Base-by-base conservation (phyloP, 2,113 vertebrate species). In the Bambusicola thoracicus region DNA sequence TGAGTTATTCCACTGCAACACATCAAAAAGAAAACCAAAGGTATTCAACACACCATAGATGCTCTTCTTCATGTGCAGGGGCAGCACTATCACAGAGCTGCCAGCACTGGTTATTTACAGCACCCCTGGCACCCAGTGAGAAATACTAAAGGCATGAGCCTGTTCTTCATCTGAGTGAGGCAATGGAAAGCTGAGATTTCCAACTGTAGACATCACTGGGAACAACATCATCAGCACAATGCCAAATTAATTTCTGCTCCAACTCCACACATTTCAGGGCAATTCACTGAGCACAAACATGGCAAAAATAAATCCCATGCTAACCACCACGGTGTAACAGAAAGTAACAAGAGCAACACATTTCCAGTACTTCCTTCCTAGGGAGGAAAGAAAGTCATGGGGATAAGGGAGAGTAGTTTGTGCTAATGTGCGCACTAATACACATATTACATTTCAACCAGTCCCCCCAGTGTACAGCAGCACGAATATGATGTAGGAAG, bases 181-280 rank as follows among this genome's bases (percentile, higher is more conserved):
- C 87, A 76, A 73, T 5, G 1, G 4, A 82, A 91, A 79, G 25
- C 44, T 27, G 44, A 89, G 53, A 73, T 65, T 92, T 87, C 67
- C 84, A 73, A 49, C 78, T 84, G 53, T 84, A 87, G 70, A 63
- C 40, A 80, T 82, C 70, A 55, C 53, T 80, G 87, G 78, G 59
- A 94, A 22, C 55, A 93, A 58, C 17, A 69, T 38, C 67, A 38
- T 44, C 55, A 66, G 70, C 38, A 69, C 25, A 16, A 22, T 38
- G 62, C 30, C 81, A 70, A 94, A 91, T 82, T 82, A 76, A 89
- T 76, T 88, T 68, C 77, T 84, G 44, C 48, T 36, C 30, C 14
- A 73, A 58, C 55, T 67, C 75, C 46, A 59, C n/a, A 22, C 48
- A 79, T 87, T 94, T 94, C 44, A 82, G 44, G 36, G 70, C 44